Conservation (phyloP, 2,113 vertebrate genomes). For the Salvator merianae region DNA sequence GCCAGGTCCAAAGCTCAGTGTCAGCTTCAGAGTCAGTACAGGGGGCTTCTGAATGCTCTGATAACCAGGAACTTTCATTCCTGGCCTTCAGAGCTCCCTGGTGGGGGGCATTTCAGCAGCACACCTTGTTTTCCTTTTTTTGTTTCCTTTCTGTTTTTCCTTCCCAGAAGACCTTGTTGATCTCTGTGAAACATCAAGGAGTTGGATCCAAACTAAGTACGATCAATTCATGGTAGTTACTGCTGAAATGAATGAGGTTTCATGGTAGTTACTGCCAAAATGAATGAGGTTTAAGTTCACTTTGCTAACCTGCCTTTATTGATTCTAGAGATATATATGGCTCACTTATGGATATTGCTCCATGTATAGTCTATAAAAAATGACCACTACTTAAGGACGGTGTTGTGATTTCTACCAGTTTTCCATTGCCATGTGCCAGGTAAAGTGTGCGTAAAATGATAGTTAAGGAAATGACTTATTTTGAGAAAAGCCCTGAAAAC, state of each 20-base stretch:
- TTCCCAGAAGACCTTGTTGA: not conserved
- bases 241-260: not conserved
- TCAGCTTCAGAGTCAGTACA: too few species aligned
- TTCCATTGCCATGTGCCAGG: not conserved
- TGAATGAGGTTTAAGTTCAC: not conserved
- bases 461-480: slow-evolving; percentile 29
- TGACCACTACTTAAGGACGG: not conserved
- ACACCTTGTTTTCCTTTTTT: not conserved
- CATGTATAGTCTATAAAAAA: not conserved
- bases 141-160: not conserved
- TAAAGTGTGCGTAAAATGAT: not conserved
- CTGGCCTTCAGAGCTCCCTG: too few species aligned
- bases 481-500: slow-evolving; percentile 28
- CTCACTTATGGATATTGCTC: not conserved
- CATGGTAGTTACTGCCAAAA: not conserved
- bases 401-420: not conserved
- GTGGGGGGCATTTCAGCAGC: too few species aligned
- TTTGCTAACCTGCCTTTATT: too few species aligned
- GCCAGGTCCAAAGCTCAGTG: too few species aligned
- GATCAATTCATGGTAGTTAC: not conserved
- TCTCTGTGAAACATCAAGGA: not conserved
- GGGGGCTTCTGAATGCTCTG: too few species aligned
- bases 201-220: not conserved
- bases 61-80: too few species aligned
- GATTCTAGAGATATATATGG: too few species aligned